These are phyloP conservation scores for Agelas oroides DNA, from an alignment of 37 sponge, comb jelly and placozoan genomes.

Conservation along the genomic window DNA sequence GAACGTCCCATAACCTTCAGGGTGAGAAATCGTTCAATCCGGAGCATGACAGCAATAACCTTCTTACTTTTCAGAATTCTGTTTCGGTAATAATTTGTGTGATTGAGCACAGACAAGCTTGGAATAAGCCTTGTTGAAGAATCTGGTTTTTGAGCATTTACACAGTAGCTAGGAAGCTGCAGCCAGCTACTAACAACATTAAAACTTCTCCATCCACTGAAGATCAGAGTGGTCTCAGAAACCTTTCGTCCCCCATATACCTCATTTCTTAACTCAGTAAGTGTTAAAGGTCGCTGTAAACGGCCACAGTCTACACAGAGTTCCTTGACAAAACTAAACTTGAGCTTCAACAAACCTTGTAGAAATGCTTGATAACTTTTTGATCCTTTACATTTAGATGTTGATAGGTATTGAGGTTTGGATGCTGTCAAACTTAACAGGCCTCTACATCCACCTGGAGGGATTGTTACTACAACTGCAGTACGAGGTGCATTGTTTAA, in stretches of 20 bases:
- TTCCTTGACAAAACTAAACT: background rate
- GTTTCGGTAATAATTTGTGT: conserved; percentile 15
- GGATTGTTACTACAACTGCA: conserved; percentile 6
- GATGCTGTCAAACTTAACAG: too few species aligned
- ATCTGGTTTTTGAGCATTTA: background rate
- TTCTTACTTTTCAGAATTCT: background rate
- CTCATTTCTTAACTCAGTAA: background rate
- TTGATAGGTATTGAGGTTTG: background rate
- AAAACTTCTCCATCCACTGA: conserved; percentile 29
- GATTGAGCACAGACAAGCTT: background rate
- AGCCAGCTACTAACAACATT: conserved; percentile 9
- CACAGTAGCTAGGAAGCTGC: conserved; percentile 1
- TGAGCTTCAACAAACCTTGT: background rate
- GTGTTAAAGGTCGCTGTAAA: background rate
- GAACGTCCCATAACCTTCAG: background rate
- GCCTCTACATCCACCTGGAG: background rate
- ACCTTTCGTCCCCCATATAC: background rate
- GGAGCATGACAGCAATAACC: conserved; percentile 27
- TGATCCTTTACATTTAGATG: background rate
- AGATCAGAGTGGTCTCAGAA: background rate
- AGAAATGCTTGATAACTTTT: background rate
- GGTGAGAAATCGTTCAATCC: conserved; percentile 32
- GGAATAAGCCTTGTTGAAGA: conserved; percentile 14
- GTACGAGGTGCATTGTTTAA: conserved; percentile 15
- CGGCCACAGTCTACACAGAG: conserved; percentile 2